phyloP scores from a whole-genome alignment of 2,888 invertebrate species.

The Helleia helle region DNA sequence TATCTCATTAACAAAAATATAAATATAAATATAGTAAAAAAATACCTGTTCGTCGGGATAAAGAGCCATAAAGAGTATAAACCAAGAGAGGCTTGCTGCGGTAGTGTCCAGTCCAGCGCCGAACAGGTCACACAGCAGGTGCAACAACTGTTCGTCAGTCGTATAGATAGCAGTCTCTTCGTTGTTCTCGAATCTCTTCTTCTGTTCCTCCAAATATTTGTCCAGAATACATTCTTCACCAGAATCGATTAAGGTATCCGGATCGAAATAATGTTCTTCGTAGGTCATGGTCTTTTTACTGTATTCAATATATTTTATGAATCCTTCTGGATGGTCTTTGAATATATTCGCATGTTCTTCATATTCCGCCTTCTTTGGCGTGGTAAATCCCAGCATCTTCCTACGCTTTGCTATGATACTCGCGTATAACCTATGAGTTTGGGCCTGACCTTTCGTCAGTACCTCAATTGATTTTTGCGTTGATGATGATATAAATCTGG shows the following conservation, averaged over 20 bases:
- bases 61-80: slow-evolving; percentile 82
- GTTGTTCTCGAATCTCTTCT: slow-evolving; percentile 48
- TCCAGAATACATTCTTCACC: slow-evolving; percentile 76
- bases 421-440: slow-evolving; percentile 82
- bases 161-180: slow-evolving; percentile 67
- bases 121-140: slow-evolving; percentile 86
- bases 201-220: slow-evolving; percentile 77
- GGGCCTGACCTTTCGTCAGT: slow-evolving; percentile 79
- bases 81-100: slow-evolving; percentile 86
- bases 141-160: slow-evolving; percentile 79
- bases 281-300: slow-evolving; percentile 42
- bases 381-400: slow-evolving; percentile 38
- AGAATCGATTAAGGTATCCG: slow-evolving; percentile 43
- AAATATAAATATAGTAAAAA: too few relatives aligned
- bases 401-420: slow-evolving; percentile 76
- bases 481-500: slow-evolving; percentile 75
- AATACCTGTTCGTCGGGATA: slow-evolving; percentile 78
- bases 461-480: slow-evolving; percentile 77
- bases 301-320: slow-evolving; percentile 58
- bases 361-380: slow-evolving; percentile 41
- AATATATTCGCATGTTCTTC: slow-evolving; percentile 39
- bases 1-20: too few relatives aligned
- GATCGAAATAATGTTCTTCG: slow-evolving; percentile 57
- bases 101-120: slow-evolving; percentile 92
- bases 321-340: slow-evolving; percentile 48